Percentiles rank a stretch among this genome's conserved stretches.
phyloP scores from a whole-genome alignment of 2,888 invertebrate genomes.

The Trachelus tabidus region DNA sequence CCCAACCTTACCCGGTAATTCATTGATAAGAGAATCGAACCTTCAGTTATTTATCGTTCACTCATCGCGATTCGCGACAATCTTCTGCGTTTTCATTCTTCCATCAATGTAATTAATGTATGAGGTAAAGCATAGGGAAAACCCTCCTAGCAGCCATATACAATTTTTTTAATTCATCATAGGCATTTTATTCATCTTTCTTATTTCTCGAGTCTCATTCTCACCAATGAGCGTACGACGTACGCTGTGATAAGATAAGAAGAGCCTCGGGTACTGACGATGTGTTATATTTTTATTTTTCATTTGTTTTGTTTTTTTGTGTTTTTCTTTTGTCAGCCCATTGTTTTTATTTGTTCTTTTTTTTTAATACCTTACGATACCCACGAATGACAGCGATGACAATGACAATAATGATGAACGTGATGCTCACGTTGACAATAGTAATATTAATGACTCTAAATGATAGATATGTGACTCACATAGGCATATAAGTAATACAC shows the following conservation, averaged over 20 bases:
- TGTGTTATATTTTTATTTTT: slow-evolving; percentile 28
- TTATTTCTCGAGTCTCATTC: slow-evolving; percentile 26
- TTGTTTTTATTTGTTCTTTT: slow-evolving; percentile 1
- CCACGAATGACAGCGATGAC: slow-evolving; percentile 18
- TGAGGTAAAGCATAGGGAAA: not conserved
- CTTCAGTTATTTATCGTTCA: not conserved
- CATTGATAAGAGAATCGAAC: not conserved
- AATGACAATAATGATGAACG: slow-evolving; percentile 23
- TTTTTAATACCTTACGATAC: slow-evolving; percentile 4
- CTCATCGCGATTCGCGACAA: too few species aligned
- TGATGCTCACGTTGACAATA: not conserved
- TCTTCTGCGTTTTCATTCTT: not conserved
- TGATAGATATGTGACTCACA: slow-evolving; percentile 11
- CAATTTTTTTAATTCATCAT: not conserved
- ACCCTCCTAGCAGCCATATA: not conserved
- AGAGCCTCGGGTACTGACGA: slow-evolving; percentile 21
- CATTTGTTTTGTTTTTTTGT: not conserved
- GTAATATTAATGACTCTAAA: not conserved
- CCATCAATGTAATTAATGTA: not conserved
- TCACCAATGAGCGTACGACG: slow-evolving; percentile 45
- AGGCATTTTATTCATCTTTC: not conserved
- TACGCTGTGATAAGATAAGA: slow-evolving; percentile 45
- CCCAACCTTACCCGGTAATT: not conserved
- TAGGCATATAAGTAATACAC: not conserved
- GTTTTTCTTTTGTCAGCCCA: slow-evolving; percentile 1